Percentiles rank a stretch among this genome's conserved stretches.
Conservation (phyloP, 2,888 invertebrate species). For the Agonopterix alstromeriana region DNA sequence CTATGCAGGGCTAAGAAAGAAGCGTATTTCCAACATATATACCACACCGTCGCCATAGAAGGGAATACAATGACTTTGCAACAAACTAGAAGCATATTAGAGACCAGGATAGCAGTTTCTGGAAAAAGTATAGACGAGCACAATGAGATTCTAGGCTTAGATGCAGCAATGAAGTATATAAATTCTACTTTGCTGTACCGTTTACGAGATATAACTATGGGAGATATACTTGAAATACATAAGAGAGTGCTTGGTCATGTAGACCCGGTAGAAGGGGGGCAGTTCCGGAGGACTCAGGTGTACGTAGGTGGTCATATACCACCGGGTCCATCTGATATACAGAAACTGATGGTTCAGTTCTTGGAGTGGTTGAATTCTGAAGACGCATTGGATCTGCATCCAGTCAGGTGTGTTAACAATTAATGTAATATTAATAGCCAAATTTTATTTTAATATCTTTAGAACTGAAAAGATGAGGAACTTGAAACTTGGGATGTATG, state of each 20-base stretch:
- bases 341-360: conserved; percentile 89
- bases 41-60: conserved; percentile 98
- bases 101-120: conserved; percentile 85
- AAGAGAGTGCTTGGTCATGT: conserved; percentile 95
- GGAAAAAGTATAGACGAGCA: conserved; percentile 97
- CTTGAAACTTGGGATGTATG: too few relatives aligned
- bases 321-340: conserved; percentile 89
- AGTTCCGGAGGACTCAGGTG: conserved; percentile 91
- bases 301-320: conserved; percentile 97
- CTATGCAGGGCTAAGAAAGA: conserved; percentile 93
- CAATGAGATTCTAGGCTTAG: conserved; percentile 96
- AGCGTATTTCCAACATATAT: conserved; percentile 96
- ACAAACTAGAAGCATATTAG: conserved; percentile 93
- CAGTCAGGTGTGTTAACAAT: conserved; percentile 79
- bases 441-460: too few relatives aligned
- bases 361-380: conserved; percentile 96
- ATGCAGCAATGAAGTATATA: conserved; percentile 96
- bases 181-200: conserved; percentile 87
- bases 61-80: conserved; percentile 97
- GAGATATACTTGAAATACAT: conserved; percentile 95
- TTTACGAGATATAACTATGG: conserved; percentile 85
- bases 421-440: too few relatives aligned
- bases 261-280: conserved; percentile 94
- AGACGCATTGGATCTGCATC: conserved; percentile 89
- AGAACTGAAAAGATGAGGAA: too few relatives aligned